Conservation (phyloP, 2,113 vertebrate genomes). For the Eolophus roseicapilla region DNA sequence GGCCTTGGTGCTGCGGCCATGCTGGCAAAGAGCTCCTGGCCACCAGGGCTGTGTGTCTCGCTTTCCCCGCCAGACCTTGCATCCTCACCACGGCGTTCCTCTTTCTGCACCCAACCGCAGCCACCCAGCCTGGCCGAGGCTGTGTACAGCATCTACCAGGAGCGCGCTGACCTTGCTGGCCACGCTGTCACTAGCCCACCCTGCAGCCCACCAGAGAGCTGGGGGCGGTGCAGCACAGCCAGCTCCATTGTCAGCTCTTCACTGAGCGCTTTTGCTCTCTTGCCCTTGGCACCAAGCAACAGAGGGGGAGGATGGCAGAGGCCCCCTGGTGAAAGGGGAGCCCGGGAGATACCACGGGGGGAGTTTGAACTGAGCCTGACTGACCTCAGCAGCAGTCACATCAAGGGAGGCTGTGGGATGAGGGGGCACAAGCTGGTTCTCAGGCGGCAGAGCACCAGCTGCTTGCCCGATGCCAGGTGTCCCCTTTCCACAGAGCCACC, state of each 20-base stretch:
- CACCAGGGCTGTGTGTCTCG: constrained; percentile 70
- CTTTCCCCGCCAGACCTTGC: constrained; percentile 71
- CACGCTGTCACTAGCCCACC: background rate
- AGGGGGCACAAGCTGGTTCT: constrained; percentile 39
- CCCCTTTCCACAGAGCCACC: constrained; percentile 61
- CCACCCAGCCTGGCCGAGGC: constrained; percentile 84
- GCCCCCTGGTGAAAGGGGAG: constrained; percentile 45
- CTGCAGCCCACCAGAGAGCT: constrained; percentile 60
- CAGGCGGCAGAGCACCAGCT: constrained; percentile 73
- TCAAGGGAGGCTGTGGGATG: constrained; percentile 6
- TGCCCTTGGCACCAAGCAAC: constrained; percentile 78
- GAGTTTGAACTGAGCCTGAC: constrained; percentile 71
- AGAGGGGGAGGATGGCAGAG: constrained; percentile 50
- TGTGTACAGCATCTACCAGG: constrained; percentile 90
- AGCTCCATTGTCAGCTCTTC: constrained; percentile 89
- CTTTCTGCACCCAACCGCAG: constrained; percentile 65
- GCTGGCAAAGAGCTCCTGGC: constrained; percentile 84
- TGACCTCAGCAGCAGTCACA: constrained; percentile 40
- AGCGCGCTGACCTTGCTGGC: constrained; percentile 64
- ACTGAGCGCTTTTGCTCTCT: constrained; percentile 84
- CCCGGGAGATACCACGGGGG: constrained; percentile 60
- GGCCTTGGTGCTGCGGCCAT: constrained; percentile 73
- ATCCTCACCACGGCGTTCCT: constrained; percentile 63
- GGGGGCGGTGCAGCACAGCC: constrained; percentile 72
- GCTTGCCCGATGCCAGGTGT: constrained; percentile 67